phyloP scores from a whole-genome alignment of 2,888 invertebrate genomes.

The Pterostichus niger region DNA sequence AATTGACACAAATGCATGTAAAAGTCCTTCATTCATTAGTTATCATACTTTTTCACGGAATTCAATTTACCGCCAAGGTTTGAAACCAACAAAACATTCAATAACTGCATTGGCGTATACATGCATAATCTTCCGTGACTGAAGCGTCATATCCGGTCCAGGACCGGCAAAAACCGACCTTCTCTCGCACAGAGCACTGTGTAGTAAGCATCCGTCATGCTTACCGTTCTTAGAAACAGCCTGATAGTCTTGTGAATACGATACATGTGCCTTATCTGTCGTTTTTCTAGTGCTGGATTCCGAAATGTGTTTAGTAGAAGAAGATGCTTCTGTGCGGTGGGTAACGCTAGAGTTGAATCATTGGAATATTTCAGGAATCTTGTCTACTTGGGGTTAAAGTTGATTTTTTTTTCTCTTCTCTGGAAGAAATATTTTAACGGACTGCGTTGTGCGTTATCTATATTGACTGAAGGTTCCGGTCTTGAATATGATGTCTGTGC shows the following conservation, averaged over 20 bases:
- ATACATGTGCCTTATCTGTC: slow-evolving; percentile 58
- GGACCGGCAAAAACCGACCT: slow-evolving; percentile 22
- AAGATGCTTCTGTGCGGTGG: background rate
- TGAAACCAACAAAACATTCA: slow-evolving; percentile 14
- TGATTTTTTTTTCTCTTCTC: background rate
- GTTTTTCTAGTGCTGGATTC: slow-evolving; percentile 8
- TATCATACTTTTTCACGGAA: slow-evolving; percentile 8
- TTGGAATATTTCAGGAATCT: background rate
- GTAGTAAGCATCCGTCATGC: slow-evolving; percentile 57
- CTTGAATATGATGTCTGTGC: slow-evolving; percentile 34
- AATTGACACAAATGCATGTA: slow-evolving; percentile 30
- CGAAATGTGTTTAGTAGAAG: background rate
- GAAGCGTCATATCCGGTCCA: slow-evolving; percentile 44
- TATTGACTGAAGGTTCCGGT: slow-evolving; percentile 39
- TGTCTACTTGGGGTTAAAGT: slow-evolving; percentile 3
- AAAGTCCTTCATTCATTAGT: slow-evolving; percentile 17
- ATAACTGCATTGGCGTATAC: slow-evolving; percentile 8
- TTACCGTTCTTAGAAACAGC: slow-evolving; percentile 49
- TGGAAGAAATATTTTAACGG: slow-evolving; percentile 21
- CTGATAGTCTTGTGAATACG: slow-evolving; percentile 49
- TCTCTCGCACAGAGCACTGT: background rate
- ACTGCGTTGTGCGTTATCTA: slow-evolving; percentile 21
- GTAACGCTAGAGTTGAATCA: background rate
- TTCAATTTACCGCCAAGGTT: slow-evolving; percentile 25
- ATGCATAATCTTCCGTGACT: slow-evolving; percentile 21